Evolutionary conservation across 2,888 invertebrate species (phyloP).

Genomic region (Dermolepida albohirtum): DNA sequence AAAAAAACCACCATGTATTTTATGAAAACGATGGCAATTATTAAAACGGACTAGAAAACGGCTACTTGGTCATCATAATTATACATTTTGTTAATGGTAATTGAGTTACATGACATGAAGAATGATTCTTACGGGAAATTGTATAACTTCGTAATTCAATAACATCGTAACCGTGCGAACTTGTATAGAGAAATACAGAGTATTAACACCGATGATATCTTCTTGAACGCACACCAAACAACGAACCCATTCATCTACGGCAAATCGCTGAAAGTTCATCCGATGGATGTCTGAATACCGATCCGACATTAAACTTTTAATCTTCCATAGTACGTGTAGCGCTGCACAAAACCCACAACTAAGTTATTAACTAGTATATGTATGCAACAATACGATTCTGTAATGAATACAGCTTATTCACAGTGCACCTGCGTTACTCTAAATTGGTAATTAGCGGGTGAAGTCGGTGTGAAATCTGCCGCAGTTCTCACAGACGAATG

Average conservation of each 20-base stretch:
- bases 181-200: too few species aligned
- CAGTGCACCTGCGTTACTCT: constrained; percentile 61
- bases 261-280: constrained; percentile 35
- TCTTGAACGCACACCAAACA: constrained; percentile 13
- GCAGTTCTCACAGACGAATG: constrained; percentile 63
- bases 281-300: constrained; percentile 17
- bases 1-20: too few species aligned
- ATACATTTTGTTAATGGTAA: too few species aligned
- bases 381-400: constrained; percentile 61
- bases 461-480: constrained; percentile 66
- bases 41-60: too few species aligned
- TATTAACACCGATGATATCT: neutral
- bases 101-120: too few species aligned
- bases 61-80: too few species aligned
- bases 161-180: too few species aligned
- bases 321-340: constrained; percentile 44
- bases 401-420: constrained; percentile 61
- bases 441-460: constrained; percentile 66
- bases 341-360: constrained; percentile 53
- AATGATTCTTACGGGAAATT: too few species aligned
- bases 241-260: constrained; percentile 24
- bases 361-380: constrained; percentile 61
- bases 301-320: constrained; percentile 43
- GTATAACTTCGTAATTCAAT: too few species aligned
- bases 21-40: too few species aligned